Conservation (phyloP, 2,113 vertebrate species). For the Hippoglossus stenolepis region DNA sequence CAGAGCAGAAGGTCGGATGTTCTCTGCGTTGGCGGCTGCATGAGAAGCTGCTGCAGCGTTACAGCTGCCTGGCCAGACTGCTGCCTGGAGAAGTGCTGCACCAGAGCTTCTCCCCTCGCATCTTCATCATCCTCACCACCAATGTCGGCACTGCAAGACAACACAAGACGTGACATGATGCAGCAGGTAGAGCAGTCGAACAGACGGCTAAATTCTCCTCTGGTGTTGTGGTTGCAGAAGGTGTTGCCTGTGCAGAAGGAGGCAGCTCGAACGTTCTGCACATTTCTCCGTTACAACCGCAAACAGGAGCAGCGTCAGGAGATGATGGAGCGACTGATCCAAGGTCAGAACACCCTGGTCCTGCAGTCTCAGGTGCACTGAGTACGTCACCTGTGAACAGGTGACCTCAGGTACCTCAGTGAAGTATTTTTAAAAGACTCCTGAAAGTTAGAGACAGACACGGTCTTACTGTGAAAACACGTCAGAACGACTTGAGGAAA, state of each 20-base stretch:
- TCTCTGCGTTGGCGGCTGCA: slow-evolving; percentile 95
- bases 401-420: neutral
- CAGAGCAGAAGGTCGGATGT: slow-evolving; percentile 90
- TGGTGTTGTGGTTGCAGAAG: slow-evolving; percentile 82
- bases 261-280: slow-evolving; percentile 91
- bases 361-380: neutral
- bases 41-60: slow-evolving; percentile 92
- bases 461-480: neutral
- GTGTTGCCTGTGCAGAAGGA: slow-evolving; percentile 95
- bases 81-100: slow-evolving; percentile 94
- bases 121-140: slow-evolving; percentile 92
- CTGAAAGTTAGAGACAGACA: neutral
- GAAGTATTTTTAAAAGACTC: neutral
- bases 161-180: fast-evolving
- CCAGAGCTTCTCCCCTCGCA: slow-evolving; percentile 92
- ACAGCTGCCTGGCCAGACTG: slow-evolving; percentile 90
- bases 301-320: slow-evolving; percentile 95
- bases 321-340: slow-evolving; percentile 91
- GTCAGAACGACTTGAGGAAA: neutral
- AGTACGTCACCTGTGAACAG: neutral
- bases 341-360: slow-evolving; percentile 83
- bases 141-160: slow-evolving; percentile 82
- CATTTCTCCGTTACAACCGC: slow-evolving; percentile 93
- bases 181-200: too few species aligned
- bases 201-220: slow-evolving; percentile 1